Evolutionary conservation across 1,140 invertebrate genomes (phyloP), one percentile per base, ranked within the genome.

Genomic region (Neodiprion fabricii): DNA sequence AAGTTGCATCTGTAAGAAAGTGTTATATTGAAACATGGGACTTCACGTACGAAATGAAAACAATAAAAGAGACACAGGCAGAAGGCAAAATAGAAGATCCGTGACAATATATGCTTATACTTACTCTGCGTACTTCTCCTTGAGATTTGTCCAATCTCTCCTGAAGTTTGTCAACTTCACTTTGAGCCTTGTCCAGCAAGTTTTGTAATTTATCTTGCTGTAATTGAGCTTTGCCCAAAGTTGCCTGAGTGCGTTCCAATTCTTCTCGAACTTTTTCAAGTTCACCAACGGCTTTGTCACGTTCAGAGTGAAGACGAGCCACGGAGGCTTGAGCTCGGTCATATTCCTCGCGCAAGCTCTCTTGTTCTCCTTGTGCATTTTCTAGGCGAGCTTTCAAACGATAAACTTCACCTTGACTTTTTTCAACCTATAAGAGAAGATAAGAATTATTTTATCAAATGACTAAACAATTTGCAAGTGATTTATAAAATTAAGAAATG

Each of bases 321-420:
- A 95, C 92, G 9, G 92, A 90, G 0, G 92, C 89, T 82, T 95
- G 93, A 14, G 93, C 90, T 72, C 95, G 91, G 83, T 97, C 96
- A 82, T 96, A 94, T 87, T 98, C 96, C 82, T 97, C 96, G 71
- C 96, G 95, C 71, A 98, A 88, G 84, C 94, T 97, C 81, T 97
- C 96, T 82, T 96, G 95, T 88, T 98, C 96, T 72, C 94, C 94
- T 89, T 97, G 96, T 83, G 96, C 96, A 88, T 98, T 98, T 89
- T 98, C 97, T 80, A 98, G 89, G 84, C 96, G 94, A 12, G 96
- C 96, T 87, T 98, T 97, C 74, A 98, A 90, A 82, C 96, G 91
- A 84, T 98, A 98, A 12, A 98, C 96, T 87, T 98, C 97, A 71
- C 96, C 96, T 86, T 98, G 96, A 70, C 95, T 96, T 88, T 97